These are phyloP conservation scores for Drosophila takahashii DNA, from an alignment of 1,140 invertebrate species.

Conservation along the genomic window DNA sequence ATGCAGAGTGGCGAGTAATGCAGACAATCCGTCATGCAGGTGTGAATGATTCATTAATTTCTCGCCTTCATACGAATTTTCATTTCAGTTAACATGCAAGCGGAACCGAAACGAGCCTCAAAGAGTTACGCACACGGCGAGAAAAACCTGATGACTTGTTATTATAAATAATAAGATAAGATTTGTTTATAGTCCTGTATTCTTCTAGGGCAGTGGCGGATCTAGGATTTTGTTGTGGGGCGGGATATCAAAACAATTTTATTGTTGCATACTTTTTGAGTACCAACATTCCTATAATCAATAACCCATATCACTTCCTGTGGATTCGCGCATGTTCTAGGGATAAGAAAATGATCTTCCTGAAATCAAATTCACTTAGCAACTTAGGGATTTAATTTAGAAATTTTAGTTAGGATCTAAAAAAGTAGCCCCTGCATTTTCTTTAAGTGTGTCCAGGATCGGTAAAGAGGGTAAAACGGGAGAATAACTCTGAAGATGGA, in stretches of 20 bases:
- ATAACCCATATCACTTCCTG: too few relatives aligned
- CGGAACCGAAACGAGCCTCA: slow-evolving; percentile 78
- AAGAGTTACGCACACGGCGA: slow-evolving; percentile 73
- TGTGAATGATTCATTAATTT: slow-evolving; percentile 85
- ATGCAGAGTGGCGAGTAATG: slow-evolving; percentile 64
- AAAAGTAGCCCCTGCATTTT: background rate
- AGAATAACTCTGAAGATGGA: slow-evolving; percentile 11
- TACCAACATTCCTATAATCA: too few relatives aligned
- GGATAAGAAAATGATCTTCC: too few relatives aligned
- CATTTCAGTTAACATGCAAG: slow-evolving; percentile 84
- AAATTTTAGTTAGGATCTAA: background rate
- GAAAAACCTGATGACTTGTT: background rate
- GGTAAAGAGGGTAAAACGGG: slow-evolving; percentile 15
- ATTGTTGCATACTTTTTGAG: too few relatives aligned
- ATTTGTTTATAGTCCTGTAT: too few relatives aligned
- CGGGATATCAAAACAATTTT: too few relatives aligned
- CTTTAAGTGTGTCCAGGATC: background rate
- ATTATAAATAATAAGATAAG: too few relatives aligned
- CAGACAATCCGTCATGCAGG: slow-evolving; percentile 84
- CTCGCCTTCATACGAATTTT: slow-evolving; percentile 84
- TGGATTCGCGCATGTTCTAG: too few relatives aligned
- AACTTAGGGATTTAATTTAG: too few relatives aligned
- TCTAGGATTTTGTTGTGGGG: too few relatives aligned
- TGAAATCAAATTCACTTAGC: too few relatives aligned
- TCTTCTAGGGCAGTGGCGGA: too few relatives aligned